phyloP scores from a whole-genome alignment of 2,888 invertebrate species.

The Polyommatus icarus region DNA sequence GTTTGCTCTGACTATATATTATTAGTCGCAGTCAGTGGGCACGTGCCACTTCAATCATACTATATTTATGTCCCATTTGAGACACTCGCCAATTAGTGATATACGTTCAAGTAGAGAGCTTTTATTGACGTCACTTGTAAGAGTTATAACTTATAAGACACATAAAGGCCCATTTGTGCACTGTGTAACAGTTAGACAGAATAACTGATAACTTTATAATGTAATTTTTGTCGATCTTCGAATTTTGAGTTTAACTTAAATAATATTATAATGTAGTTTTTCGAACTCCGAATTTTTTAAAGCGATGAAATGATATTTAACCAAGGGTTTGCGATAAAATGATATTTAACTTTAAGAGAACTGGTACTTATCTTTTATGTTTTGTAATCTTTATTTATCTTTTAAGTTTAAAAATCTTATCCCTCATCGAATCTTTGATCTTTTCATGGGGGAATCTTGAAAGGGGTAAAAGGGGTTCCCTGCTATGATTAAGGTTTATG shows the following conservation, averaged over 20 bases:
- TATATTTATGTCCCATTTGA: constrained; percentile 17
- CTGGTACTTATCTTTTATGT: neutral
- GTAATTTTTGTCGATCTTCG: neutral
- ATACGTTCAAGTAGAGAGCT: neutral
- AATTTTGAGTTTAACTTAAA: too few relatives aligned
- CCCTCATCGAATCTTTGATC: neutral
- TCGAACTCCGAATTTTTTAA: too few relatives aligned
- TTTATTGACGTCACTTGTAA: neutral
- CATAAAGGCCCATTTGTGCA: too few relatives aligned
- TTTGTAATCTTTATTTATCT: too few relatives aligned
- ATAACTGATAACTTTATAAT: neutral
- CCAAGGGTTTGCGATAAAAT: neutral
- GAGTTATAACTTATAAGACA: too few relatives aligned
- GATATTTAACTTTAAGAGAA: neutral
- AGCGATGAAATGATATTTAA: neutral
- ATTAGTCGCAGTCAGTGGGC: constrained; percentile 35
- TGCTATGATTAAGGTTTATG: too few relatives aligned
- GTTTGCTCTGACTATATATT: constrained; percentile 40
- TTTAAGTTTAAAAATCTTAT: neutral
- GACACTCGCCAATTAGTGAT: constrained; percentile 8
- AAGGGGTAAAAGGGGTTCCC: neutral
- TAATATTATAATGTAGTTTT: too few relatives aligned
- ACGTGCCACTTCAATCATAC: constrained; percentile 34
- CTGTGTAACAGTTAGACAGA: neutral
- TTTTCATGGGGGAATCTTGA: neutral